A percentile compares a stretch with the other conserved stretches of the same genome.
phyloP scores from a whole-genome alignment of 2,797 vertebrate species.

The Momotus momota region DNA sequence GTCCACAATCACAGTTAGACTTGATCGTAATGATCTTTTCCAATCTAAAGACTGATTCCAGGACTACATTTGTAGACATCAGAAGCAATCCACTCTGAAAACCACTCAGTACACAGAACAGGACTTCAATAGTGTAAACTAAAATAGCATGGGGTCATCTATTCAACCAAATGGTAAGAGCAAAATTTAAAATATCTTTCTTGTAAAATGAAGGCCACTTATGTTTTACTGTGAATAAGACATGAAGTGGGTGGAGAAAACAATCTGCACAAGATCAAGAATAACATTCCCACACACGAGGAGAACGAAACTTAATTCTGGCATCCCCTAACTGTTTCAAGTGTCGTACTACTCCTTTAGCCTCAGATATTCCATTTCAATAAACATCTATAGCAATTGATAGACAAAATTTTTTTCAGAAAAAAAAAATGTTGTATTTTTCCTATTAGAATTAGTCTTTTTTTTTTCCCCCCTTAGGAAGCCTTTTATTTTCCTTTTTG shows the following conservation, averaged over 20 bases:
- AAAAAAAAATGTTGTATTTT: background rate
- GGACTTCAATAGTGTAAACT: background rate
- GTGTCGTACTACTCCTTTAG: background rate
- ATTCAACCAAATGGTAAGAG: background rate
- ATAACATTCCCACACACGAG: fast-evolving
- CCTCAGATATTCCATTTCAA: background rate
- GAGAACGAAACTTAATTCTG: background rate
- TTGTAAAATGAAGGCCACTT: background rate
- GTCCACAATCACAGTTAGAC: background rate
- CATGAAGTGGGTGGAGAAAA: background rate
- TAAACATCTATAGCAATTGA: background rate
- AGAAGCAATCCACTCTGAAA: background rate
- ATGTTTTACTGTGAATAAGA: background rate
- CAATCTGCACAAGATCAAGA: background rate
- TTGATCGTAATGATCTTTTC: background rate
- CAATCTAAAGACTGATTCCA: background rate
- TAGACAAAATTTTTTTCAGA: background rate
- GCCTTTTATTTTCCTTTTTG: background rate
- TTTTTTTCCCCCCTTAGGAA: background rate
- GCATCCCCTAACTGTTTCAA: background rate
- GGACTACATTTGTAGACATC: background rate
- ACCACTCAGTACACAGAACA: background rate
- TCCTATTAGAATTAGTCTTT: background rate
- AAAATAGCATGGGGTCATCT: background rate
- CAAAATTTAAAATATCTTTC: background rate